These are phyloP conservation scores for Episyrphus balteatus DNA, from an alignment of 1,140 invertebrate genomes.

Conservation along the genomic window DNA sequence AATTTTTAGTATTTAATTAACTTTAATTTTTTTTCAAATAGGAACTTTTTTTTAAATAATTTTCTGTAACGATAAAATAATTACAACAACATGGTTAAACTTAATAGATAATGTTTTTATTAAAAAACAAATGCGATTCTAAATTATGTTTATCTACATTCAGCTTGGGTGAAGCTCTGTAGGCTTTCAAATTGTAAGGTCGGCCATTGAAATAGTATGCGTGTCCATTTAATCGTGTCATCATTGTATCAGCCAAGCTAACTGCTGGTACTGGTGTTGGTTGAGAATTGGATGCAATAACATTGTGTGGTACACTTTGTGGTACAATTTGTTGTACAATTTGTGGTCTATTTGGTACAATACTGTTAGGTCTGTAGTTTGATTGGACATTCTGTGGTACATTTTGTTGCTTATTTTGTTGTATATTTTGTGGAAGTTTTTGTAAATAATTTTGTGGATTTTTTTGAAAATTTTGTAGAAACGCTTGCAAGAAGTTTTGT, in stretches of 20 bases:
- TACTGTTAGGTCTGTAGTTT: neutral
- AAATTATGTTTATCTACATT: constrained; percentile 21
- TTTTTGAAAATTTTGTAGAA: neutral
- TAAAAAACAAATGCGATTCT: constrained; percentile 31
- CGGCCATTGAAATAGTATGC: constrained; percentile 32
- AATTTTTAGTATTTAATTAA: no score
- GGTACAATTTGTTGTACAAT: neutral
- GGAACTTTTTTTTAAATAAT: neutral
- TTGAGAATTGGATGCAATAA: neutral
- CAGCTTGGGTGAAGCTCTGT: constrained; percentile 19
- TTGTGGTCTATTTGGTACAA: neutral
- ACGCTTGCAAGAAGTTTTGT: neutral
- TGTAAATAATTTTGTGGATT: neutral
- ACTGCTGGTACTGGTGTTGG: neutral
- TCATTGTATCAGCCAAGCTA: constrained; percentile 13
- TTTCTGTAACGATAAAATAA: constrained; percentile 15
- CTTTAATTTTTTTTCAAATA: no score
- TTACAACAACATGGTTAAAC: constrained; percentile 11
- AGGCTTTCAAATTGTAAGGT: constrained; percentile 28
- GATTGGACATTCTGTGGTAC: neutral
- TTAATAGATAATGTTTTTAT: constrained; percentile 37
- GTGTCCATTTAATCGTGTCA: constrained; percentile 21
- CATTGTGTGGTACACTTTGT: neutral
- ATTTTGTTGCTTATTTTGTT: neutral
- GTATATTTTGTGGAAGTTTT: constrained; percentile 5